A percentile compares a stretch with the other conserved stretches of the same genome.
Evolutionary conservation across 2,113 vertebrate species (phyloP).

Genomic region (Myocastor coypus): DNA sequence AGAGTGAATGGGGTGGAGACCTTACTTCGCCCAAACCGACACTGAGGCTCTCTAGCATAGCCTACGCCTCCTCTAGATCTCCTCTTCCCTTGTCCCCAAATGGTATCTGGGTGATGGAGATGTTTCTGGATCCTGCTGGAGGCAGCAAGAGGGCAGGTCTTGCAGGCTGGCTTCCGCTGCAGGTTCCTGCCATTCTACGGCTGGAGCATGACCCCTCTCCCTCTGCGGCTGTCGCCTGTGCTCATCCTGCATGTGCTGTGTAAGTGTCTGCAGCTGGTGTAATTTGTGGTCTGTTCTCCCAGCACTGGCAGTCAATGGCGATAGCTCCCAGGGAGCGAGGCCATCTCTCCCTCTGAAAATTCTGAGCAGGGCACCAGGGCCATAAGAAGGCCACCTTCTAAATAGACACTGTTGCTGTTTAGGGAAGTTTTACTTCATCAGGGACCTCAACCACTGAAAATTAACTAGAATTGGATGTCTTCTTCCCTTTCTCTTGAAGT

Average conservation of each 20-base stretch:
- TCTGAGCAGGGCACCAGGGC: neutral
- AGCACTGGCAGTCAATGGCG: constrained; percentile 42
- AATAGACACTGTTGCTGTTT: neutral
- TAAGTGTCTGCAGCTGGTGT: constrained; percentile 68
- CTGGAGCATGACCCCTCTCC: neutral
- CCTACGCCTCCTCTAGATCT: neutral
- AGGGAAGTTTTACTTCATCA: neutral
- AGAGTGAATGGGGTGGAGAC: neutral
- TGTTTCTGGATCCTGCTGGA: neutral
- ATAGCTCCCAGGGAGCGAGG: constrained; percentile 57
- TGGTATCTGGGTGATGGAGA: neutral
- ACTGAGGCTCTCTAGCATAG: neutral
- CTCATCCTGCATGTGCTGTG: neutral
- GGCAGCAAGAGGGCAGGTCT: neutral
- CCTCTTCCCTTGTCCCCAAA: neutral
- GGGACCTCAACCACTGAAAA: neutral
- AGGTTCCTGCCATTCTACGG: neutral
- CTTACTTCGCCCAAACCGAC: neutral
- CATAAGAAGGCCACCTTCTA: neutral
- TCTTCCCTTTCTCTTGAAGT: constrained; percentile 39
- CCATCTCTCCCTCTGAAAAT: constrained; percentile 52
- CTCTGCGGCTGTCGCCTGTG: neutral
- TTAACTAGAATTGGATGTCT: neutral
- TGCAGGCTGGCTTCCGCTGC: neutral
- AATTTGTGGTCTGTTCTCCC: constrained; percentile 39